phyloP scores from a whole-genome alignment of 53 echinoderm and acorn worm genomes.

The Echinarachnius parma region DNA sequence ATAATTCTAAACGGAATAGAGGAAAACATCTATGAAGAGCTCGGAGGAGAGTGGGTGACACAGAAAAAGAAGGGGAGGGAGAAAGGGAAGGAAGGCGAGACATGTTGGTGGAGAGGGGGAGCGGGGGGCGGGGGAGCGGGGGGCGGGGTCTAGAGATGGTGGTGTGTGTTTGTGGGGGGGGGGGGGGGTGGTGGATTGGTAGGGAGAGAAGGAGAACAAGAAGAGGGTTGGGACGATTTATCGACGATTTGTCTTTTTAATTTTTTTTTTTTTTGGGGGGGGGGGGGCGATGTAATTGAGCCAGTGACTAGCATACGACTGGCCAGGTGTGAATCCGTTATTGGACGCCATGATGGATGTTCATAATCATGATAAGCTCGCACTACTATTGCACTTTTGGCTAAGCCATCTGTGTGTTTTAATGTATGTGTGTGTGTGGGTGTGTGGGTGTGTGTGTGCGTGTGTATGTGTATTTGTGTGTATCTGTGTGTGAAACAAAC shows the following conservation, averaged over 20 bases:
- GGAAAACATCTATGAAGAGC: too few species aligned
- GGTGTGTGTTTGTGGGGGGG: neutral
- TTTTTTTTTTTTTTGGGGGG: too few species aligned
- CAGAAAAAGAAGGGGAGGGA: conserved; percentile 7
- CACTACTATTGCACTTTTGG: conserved; percentile 38
- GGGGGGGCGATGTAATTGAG: neutral
- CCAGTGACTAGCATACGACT: neutral
- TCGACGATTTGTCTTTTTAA: too few species aligned
- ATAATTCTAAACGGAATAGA: too few species aligned
- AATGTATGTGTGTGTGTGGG: too few species aligned
- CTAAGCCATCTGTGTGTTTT: neutral
- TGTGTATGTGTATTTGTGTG: too few species aligned
- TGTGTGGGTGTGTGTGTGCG: too few species aligned
- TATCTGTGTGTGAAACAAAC: too few species aligned
- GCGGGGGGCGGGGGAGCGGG: neutral
- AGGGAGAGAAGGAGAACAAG: too few species aligned
- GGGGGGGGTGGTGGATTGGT: neutral
- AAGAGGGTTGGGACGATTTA: too few species aligned
- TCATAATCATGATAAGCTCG: conserved; percentile 36
- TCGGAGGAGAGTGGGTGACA: too few species aligned
- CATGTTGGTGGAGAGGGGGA: conserved; percentile 10
- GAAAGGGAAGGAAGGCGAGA: conserved; percentile 14
- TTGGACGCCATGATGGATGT: conserved; percentile 4
- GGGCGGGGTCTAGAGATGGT: neutral
- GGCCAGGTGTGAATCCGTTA: conserved; percentile 1